Evolutionary conservation across 2,797 vertebrate species (phyloP), one percentile per base, ranked within the genome.

Genomic region (Thripadectes ignobilis): DNA sequence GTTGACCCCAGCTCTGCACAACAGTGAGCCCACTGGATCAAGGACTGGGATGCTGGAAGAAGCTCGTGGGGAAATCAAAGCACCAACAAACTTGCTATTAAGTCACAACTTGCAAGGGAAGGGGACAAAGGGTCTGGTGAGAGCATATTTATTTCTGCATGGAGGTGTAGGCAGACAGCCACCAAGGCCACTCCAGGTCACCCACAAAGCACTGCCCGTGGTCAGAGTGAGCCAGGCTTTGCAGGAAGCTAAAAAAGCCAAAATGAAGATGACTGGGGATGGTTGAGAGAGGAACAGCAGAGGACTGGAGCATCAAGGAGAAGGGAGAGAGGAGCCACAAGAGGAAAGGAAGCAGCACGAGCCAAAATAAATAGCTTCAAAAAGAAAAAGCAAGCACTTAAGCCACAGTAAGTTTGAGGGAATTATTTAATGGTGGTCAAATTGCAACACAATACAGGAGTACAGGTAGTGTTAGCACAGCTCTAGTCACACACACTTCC

Each of bases 351-450:
- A 83, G 52, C 26, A 72, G 22, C 7, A 0, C 1, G 4, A 92
- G 41, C 51, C 20, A 43, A 82, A 77, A 61, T 12, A 61, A 77
- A 82, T 0, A 7, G 52, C 66, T 22, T 48, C n/a, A 29, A 61
- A 27, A 15, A 68, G 29, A n/a, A 29, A 34, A 41, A 21, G 49
- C 49, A 51, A 9, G 58, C 66, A 45, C 34, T n/a, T 61, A 68
- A 90, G 66, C 10, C 79, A 62, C 39, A 41, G 11, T 12, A 27
- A 45, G 26, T 62, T 78, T 45, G 66, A 86, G 67, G 90, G 51
- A 92, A 55, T 88, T 62, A 57, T 94, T 96, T 92, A 95, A 92
- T 90, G 65, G 45, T 30, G 66, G 80, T 74, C 38, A 61, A 89
- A 41, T 29, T 13, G 27, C 79, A 85, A 74, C 68, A 89, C 17